Percentiles rank a stretch among this genome's conserved stretches.
phyloP scores from a whole-genome alignment of 2,888 invertebrate species.

The Anorthoa munda region DNA sequence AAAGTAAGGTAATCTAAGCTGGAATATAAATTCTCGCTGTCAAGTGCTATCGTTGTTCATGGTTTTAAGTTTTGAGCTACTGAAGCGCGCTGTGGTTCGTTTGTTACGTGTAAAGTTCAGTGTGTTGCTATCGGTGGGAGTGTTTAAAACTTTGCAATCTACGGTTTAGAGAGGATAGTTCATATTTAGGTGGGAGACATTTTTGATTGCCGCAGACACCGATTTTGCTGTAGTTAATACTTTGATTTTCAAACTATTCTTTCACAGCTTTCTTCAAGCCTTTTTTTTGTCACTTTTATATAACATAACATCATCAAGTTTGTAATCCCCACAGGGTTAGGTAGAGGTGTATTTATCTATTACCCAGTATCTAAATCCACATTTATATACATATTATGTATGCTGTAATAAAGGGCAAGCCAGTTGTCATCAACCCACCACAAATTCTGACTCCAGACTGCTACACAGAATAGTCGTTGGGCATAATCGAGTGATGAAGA shows the following conservation, averaged over 20 bases:
- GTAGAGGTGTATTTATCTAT: too few relatives aligned
- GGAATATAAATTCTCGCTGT: constrained; percentile 51
- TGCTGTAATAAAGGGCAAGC: too few relatives aligned
- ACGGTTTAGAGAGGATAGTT: background rate
- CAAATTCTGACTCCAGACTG: too few relatives aligned
- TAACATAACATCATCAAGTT: too few relatives aligned
- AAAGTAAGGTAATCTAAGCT: constrained; percentile 52
- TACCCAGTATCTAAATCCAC: too few relatives aligned
- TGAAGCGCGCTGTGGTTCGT: constrained; percentile 18
- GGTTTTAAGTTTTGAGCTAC: constrained; percentile 46
- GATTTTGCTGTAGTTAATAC: background rate
- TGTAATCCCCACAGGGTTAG: too few relatives aligned
- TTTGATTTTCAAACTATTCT: background rate
- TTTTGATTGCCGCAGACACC: background rate
- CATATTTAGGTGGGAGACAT: background rate
- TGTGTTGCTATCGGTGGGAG: constrained; percentile 13
- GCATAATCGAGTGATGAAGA: too few relatives aligned
- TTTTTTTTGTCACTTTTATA: too few relatives aligned
- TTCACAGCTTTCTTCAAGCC: too few relatives aligned
- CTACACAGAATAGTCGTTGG: too few relatives aligned
- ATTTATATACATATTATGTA: too few relatives aligned
- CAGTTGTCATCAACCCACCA: too few relatives aligned
- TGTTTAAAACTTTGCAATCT: constrained; percentile 26
- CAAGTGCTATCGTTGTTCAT: constrained; percentile 39
- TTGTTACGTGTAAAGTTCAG: constrained; percentile 16